These are phyloP conservation scores for Melieria omissa DNA, from an alignment of 2,888 invertebrate species.

Conservation along the genomic window DNA sequence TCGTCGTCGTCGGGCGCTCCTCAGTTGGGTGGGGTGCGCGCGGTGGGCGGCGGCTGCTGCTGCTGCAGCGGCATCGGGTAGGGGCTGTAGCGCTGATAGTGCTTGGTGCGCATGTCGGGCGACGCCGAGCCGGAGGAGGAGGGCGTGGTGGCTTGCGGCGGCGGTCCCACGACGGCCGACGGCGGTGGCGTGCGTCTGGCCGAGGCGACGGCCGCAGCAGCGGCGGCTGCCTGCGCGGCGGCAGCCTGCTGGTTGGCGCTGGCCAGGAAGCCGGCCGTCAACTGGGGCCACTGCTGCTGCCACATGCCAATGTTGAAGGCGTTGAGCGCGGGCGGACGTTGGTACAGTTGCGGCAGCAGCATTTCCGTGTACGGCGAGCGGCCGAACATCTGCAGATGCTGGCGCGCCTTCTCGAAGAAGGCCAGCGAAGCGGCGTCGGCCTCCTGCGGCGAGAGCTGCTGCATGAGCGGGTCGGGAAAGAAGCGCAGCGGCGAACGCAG, in stretches of 20 bases:
- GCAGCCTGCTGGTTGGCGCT: slow-evolving; percentile 64
- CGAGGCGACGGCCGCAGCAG: slow-evolving; percentile 50
- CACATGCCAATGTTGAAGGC: slow-evolving; percentile 67
- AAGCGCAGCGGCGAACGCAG: slow-evolving; percentile 65
- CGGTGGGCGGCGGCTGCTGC: slow-evolving; percentile 58
- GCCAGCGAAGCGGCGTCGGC: slow-evolving; percentile 66
- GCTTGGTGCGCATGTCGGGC: slow-evolving; percentile 65
- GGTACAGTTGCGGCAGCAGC: slow-evolving; percentile 67
- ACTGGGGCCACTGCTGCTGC: slow-evolving; percentile 68
- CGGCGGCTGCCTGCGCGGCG: slow-evolving; percentile 58
- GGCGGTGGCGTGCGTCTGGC: slow-evolving; percentile 55
- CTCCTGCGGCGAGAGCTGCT: slow-evolving; percentile 65
- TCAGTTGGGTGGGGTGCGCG: slow-evolving; percentile 44
- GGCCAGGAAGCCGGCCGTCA: slow-evolving; percentile 66
- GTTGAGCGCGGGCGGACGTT: slow-evolving; percentile 62
- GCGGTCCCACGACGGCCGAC: slow-evolving; percentile 36
- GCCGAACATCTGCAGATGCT: slow-evolving; percentile 67
- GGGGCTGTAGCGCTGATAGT: slow-evolving; percentile 61
- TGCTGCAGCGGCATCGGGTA: slow-evolving; percentile 57
- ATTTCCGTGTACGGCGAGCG: slow-evolving; percentile 67
- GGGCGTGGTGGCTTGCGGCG: slow-evolving; percentile 58
- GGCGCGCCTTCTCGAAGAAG: slow-evolving; percentile 66
- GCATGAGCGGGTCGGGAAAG: slow-evolving; percentile 66
- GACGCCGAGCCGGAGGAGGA: slow-evolving; percentile 66
- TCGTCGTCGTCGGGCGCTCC: not conserved